A percentile compares a stretch with the other conserved stretches of the same genome.
These are phyloP conservation scores for Anguilla rostrata DNA, from an alignment of 2,113 vertebrate genomes.

Conservation along the genomic window DNA sequence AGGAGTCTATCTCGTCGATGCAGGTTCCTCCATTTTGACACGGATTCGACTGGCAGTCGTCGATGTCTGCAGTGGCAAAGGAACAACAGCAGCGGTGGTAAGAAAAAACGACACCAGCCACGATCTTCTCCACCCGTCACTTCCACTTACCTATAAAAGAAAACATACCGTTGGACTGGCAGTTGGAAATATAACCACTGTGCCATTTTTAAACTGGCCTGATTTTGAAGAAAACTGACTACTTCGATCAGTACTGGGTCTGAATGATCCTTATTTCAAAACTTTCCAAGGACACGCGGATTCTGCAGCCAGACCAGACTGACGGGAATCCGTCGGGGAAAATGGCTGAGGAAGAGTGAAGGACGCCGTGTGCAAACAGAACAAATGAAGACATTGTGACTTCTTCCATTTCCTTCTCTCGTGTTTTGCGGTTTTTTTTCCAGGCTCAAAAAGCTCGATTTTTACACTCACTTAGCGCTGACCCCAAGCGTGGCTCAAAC, in stretches of 20 bases:
- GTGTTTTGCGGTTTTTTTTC: not conserved
- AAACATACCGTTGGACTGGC: slow-evolving; percentile 14
- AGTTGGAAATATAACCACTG: slow-evolving; percentile 42
- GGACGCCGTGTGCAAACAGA: not conserved
- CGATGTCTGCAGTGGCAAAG: slow-evolving; percentile 65
- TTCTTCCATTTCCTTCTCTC: not conserved
- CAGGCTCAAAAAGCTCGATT: slow-evolving; percentile 10
- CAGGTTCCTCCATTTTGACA: slow-evolving; percentile 95
- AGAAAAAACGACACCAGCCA: not conserved
- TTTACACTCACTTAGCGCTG: not conserved
- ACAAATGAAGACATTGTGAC: not conserved
- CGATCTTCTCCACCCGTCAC: slow-evolving; percentile 33
- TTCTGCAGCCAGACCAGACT: slow-evolving; percentile 39
- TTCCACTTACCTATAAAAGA: slow-evolving; percentile 36
- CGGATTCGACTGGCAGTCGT: slow-evolving; percentile 78
- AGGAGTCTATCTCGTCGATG: slow-evolving; percentile 88
- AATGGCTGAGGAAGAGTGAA: not conserved
- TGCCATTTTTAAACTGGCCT: slow-evolving; percentile 51
- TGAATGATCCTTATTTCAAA: slow-evolving; percentile 54
- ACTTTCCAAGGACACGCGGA: slow-evolving; percentile 40
- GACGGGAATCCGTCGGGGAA: not conserved
- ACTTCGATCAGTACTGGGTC: slow-evolving; percentile 52
- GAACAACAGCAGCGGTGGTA: not conserved
- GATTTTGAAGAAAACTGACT: slow-evolving; percentile 63
- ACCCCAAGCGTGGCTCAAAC: not conserved